A percentile compares a stretch with the other conserved stretches of the same genome.
These are phyloP conservation scores for Solenodon paradoxus DNA, from an alignment of 2,113 vertebrate genomes.

Conservation along the genomic window DNA sequence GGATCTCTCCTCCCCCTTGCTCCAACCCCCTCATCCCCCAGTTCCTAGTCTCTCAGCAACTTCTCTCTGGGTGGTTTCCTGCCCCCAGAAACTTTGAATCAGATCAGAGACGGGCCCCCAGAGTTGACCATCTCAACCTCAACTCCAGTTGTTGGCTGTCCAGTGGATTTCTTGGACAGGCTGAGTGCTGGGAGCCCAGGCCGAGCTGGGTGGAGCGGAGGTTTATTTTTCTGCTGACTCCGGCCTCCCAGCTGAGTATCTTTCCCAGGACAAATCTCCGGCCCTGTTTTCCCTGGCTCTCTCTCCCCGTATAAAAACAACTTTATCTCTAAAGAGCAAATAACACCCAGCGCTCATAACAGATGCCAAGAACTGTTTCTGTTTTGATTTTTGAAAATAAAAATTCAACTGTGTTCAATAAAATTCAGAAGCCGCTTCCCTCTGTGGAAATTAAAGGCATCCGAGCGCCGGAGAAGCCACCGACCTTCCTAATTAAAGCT, in stretches of 20 bases:
- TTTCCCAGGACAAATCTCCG: constrained; percentile 84
- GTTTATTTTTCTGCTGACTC: constrained; percentile 83
- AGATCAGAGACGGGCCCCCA: constrained; percentile 62
- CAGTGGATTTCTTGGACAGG: constrained; percentile 77
- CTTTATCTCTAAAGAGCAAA: constrained; percentile 91
- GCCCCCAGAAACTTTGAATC: constrained; percentile 44
- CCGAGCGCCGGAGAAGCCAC: constrained; percentile 89
- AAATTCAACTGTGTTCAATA: constrained; percentile 90
- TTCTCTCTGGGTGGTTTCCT: neutral
- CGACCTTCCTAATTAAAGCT: constrained; percentile 94
- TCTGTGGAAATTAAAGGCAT: constrained; percentile 94
- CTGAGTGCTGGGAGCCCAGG: constrained; percentile 74
- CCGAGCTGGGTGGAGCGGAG: constrained; percentile 74
- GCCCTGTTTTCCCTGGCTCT: constrained; percentile 80
- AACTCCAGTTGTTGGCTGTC: constrained; percentile 71
- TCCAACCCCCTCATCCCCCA: neutral
- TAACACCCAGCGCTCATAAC: constrained; percentile 89
- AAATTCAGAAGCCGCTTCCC: constrained; percentile 89
- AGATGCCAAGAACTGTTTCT: constrained; percentile 89
- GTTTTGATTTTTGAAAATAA: constrained; percentile 90
- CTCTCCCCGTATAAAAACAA: constrained; percentile 84
- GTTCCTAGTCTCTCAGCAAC: neutral
- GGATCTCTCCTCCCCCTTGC: neutral
- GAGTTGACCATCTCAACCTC: constrained; percentile 77
- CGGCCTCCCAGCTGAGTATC: constrained; percentile 81